Percentiles rank a stretch among this genome's conserved stretches.
These are phyloP conservation scores for Lycocerus yunnanus DNA, from an alignment of 2,888 invertebrate genomes.

Conservation along the genomic window DNA sequence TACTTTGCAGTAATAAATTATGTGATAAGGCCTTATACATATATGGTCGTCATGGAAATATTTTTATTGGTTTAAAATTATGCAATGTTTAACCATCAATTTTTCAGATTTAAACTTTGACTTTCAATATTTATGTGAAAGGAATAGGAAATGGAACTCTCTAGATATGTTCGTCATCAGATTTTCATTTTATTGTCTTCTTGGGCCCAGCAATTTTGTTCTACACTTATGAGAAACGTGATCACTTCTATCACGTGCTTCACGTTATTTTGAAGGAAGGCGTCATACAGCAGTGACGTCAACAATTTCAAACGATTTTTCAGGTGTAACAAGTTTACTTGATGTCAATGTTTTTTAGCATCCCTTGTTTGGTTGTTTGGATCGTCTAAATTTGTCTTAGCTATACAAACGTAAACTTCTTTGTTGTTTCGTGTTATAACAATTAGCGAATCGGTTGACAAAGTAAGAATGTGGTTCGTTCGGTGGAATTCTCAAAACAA, in stretches of 20 bases:
- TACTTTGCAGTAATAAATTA: background rate
- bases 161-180: constrained; percentile 4
- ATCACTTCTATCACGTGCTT: constrained; percentile 13
- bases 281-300: constrained; percentile 12
- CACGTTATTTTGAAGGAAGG: constrained; percentile 14
- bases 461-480: no score
- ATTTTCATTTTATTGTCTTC: constrained; percentile 15
- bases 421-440: no score
- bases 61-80: background rate
- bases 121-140: constrained; percentile 5
- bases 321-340: constrained; percentile 5
- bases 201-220: constrained; percentile 12
- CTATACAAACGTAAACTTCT: background rate
- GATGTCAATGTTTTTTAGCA: background rate
- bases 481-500: no score
- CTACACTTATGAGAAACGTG: constrained; percentile 19
- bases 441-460: no score
- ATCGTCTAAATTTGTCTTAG: background rate
- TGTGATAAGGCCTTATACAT: background rate
- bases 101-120: background rate
- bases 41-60: background rate
- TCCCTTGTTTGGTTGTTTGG: no score
- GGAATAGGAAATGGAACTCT: background rate
- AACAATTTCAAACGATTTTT: constrained; percentile 8
- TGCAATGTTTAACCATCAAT: background rate